Percentiles rank a stretch among this genome's conserved stretches.
These are phyloP conservation scores for Acronicta aceris DNA, from an alignment of 2,888 invertebrate genomes.

Conservation along the genomic window DNA sequence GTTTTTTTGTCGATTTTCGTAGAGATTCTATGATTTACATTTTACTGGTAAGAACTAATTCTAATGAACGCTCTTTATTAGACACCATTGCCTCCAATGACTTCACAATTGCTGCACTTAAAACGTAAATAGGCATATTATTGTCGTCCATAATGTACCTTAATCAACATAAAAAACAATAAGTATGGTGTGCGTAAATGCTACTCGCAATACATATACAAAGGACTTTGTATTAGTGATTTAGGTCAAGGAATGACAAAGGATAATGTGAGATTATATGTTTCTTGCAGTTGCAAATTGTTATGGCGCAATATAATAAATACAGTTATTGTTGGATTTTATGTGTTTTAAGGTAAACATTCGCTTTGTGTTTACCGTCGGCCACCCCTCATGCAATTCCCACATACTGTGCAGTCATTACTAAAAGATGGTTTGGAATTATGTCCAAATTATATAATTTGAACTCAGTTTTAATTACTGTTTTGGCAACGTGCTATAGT, in stretches of 20 bases:
- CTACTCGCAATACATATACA: constrained; percentile 27
- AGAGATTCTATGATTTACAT: too few relatives aligned
- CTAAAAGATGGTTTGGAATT: background rate
- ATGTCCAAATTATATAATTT: background rate
- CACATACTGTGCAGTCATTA: too few relatives aligned
- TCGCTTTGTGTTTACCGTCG: background rate
- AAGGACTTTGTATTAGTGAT: constrained; percentile 24
- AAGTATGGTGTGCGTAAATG: constrained; percentile 31
- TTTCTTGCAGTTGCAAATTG: constrained; percentile 16
- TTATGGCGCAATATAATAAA: constrained; percentile 19
- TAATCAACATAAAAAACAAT: constrained; percentile 50
- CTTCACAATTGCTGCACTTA: constrained; percentile 46
- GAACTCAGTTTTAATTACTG: too few relatives aligned
- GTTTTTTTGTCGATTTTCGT: too few relatives aligned
- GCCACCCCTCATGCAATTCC: too few relatives aligned
- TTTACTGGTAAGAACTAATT: background rate
- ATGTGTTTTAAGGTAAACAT: background rate
- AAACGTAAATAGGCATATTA: constrained; percentile 40
- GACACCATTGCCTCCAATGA: constrained; percentile 18
- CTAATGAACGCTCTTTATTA: constrained; percentile 34
- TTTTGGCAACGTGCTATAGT: too few relatives aligned
- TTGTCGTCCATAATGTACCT: constrained; percentile 30
- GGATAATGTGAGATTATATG: constrained; percentile 29
- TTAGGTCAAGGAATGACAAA: constrained; percentile 45
- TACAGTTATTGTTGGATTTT: constrained; percentile 11